phyloP scores from a whole-genome alignment of 2,113 vertebrate species.

The Cacatua alba region DNA sequence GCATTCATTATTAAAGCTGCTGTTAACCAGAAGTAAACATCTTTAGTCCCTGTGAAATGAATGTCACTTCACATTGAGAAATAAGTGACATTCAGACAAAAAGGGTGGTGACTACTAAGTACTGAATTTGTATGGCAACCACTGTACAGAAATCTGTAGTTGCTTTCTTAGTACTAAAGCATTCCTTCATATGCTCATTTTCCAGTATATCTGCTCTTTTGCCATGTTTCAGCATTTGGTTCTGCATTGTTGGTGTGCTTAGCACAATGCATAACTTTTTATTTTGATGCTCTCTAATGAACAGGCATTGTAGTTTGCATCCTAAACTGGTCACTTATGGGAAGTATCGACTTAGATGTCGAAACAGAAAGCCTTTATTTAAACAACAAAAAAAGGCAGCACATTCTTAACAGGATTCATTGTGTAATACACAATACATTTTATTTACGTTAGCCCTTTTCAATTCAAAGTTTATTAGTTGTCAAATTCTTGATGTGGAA shows the following conservation, averaged over 20 bases:
- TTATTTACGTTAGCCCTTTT: conserved; percentile 6
- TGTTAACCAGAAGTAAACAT: conserved; percentile 58
- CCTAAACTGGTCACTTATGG: background rate
- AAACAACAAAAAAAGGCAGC: background rate
- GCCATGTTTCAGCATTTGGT: conserved; percentile 41
- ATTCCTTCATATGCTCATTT: conserved; percentile 29
- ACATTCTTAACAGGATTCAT: background rate
- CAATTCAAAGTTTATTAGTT: background rate
- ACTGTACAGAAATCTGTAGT: background rate
- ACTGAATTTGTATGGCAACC: background rate
- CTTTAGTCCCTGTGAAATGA: background rate
- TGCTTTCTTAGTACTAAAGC: background rate
- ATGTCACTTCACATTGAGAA: conserved; percentile 24
- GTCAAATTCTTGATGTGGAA: background rate
- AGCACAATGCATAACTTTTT: conserved; percentile 22
- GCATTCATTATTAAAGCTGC: background rate
- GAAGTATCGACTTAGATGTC: background rate
- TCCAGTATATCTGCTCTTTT: conserved; percentile 31
- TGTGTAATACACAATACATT: background rate
- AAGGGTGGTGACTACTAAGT: background rate
- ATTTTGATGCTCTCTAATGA: conserved; percentile 39
- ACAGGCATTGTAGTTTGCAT: conserved; percentile 56
- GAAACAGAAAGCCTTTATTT: background rate
- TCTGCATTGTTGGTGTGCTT: conserved; percentile 41
- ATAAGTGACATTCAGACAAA: conserved; percentile 36